Evolutionary conservation across 1,140 invertebrate genomes (phyloP), one percentile per base, ranked within the genome.

Genomic region (Philotrypesis tridentata): DNA sequence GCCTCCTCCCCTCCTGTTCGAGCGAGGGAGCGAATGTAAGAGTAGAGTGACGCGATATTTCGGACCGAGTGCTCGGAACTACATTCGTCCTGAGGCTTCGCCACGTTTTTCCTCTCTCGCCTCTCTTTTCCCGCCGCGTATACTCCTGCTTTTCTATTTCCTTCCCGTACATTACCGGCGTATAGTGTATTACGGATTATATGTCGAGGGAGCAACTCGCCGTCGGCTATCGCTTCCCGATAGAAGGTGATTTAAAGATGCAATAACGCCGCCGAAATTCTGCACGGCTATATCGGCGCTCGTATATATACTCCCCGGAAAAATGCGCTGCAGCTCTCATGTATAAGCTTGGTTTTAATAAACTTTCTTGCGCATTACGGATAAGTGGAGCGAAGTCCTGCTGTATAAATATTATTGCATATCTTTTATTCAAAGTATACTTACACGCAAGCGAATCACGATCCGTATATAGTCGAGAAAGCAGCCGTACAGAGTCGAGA

Each of bases 211-310:
- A 75, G 61, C 70, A n/a, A 37, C 63, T 65, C 25, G 61, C 61
- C 14, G 61, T 8, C 79, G 65, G 72, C 23, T 74, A 80, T 82
- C 65, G 84, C 79, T 79, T 84, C 78, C 71, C 78, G 72, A 85
- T 86, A 84, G 82, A 84, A 85, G 83, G 83, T 86, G 87, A 89
- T 89, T 78, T 78, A 68, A 55, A 67, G 75, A 2, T 68, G 75
- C 55, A 37, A 12, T 37, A 12, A 37, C 73, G 31, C 21, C 23
- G 17, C 5, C 0, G 31, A 48, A 74, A 12, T 74, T 60, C 72
- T 33, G 9, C 48, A 55, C 48, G 21, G 48, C 48, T 55, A 55
- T 55, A 55, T 55, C 48, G 48, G 17, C 21, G n/a, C 17, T 55
- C 48, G 48, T 55, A 37, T 37, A 37, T 9, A 37, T 55, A 43